phyloP scores from a whole-genome alignment of 2,113 vertebrate genomes.

The Pteronura brasiliensis region DNA sequence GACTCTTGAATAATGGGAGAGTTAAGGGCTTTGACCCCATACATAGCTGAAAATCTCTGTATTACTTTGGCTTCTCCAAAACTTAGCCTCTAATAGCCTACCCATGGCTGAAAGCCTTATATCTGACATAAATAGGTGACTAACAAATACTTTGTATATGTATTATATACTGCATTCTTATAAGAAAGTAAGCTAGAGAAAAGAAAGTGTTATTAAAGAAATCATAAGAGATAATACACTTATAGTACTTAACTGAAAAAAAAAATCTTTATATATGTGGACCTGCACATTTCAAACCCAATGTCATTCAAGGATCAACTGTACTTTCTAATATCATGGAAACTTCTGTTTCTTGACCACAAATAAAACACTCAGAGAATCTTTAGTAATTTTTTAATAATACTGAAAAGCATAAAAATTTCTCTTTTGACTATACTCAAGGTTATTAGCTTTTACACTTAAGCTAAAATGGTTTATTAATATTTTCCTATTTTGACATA shows the following conservation, averaged over 20 bases:
- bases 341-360: neutral
- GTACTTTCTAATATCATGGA: neutral
- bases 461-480: neutral
- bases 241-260: neutral
- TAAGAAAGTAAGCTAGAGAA: neutral
- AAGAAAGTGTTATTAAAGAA: neutral
- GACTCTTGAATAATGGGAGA: neutral
- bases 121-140: neutral
- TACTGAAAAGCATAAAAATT: neutral
- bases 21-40: neutral
- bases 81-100: neutral
- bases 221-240: neutral
- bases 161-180: neutral
- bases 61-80: neutral
- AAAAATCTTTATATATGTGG: neutral
- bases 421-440: neutral
- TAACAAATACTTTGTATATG: neutral
- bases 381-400: neutral
- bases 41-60: neutral
- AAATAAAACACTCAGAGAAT: neutral
- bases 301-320: neutral
- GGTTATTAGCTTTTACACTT: neutral
- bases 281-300: neutral
- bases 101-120: neutral
- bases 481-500: neutral